Base-by-base conservation (phyloP, 1,140 invertebrate genomes). In the Tenebrio molitor region DNA sequence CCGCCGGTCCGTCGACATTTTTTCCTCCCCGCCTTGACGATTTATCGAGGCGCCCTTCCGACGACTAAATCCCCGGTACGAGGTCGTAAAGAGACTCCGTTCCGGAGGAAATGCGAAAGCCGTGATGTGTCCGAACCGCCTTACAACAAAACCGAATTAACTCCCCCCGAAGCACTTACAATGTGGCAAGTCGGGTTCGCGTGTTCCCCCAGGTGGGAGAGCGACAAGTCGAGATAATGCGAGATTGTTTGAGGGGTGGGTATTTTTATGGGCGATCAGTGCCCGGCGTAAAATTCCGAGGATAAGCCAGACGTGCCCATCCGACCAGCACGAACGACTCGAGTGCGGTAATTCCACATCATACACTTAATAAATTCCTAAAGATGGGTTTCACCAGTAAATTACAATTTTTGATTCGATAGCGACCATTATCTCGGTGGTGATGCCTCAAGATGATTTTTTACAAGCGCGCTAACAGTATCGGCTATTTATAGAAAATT, bases 241-340 rank as follows among this genome's bases (percentile, higher is more conserved):
- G 36, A 39, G n/a, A 12, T 39, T 16, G 17, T 58, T 53, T 29
- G 12, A 58, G 16, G 50, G 12, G 21, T 8, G 15, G 23, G 14
- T 25, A 25, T 58, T 58, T 58, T 58, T 58, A 58, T 58, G 12
- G 50, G 23, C 50, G 50, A 58, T 29, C 50, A 29, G 21, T 14
- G 21, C 7, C 23, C n/a, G 50, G 23, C 23, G 23, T 29, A 12
- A 58, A 58, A 58, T 29, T 23, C 21, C 12, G 36, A 39, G 12
- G 36, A 39, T 29, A 29, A 29, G 25, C 25, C 19, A 58, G 50
- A 29, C 50, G 50, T 29, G 50, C 10, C 21, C 50, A 29, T n/a
- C 12, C 21, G 50, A 58, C 50, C 50, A 58, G 23, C 14, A 12
- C 1, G 21, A 23, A 4, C 50, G 16, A n/a, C 50, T 16, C n/a